Evolutionary conservation across 2,888 invertebrate genomes (phyloP).

Genomic region (Neelides folsomi): DNA sequence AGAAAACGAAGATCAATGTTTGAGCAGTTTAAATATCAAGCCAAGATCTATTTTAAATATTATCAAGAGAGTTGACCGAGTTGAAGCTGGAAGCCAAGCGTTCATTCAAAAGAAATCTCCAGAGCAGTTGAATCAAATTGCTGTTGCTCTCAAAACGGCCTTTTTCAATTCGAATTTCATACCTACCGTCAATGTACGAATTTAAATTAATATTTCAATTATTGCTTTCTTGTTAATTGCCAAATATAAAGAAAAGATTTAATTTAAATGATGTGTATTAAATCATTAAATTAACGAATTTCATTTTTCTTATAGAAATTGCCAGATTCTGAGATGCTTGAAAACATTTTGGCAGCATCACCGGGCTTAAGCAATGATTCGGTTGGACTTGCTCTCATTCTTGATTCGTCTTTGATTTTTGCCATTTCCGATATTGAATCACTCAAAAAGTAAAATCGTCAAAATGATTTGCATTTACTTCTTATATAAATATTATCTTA

Average conservation of each 20-base stretch:
- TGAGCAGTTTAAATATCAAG: slow-evolving; percentile 39
- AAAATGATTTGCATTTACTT: no score
- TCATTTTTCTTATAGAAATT: slow-evolving; percentile 34
- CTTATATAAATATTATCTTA: no score
- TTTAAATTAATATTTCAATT: no score
- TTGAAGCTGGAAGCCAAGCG: slow-evolving; percentile 39
- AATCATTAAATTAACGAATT: no score
- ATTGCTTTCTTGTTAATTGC: no score
- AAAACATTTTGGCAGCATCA: slow-evolving; percentile 55
- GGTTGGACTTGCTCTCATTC: slow-evolving; percentile 57
- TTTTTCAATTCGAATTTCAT: slow-evolving; percentile 49
- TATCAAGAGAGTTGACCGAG: slow-evolving; percentile 36
- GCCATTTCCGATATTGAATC: slow-evolving; percentile 55
- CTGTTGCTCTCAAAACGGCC: slow-evolving; percentile 50
- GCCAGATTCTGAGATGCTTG: slow-evolving; percentile 44
- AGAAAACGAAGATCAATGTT: slow-evolving; percentile 35
- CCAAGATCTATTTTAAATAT: slow-evolving; percentile 45
- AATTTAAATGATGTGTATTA: no score
- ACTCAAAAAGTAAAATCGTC: slow-evolving; percentile 46
- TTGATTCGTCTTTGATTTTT: slow-evolving; percentile 60
- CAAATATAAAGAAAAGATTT: no score
- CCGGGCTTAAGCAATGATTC: slow-evolving; percentile 58
- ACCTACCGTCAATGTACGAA: slow-evolving; percentile 50
- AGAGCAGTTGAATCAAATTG: slow-evolving; percentile 40
- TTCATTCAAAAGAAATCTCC: slow-evolving; percentile 41